These are phyloP conservation scores for Acrossocheilus wenchowensis DNA, from an alignment of 2,797 vertebrate species.

Conservation along the genomic window DNA sequence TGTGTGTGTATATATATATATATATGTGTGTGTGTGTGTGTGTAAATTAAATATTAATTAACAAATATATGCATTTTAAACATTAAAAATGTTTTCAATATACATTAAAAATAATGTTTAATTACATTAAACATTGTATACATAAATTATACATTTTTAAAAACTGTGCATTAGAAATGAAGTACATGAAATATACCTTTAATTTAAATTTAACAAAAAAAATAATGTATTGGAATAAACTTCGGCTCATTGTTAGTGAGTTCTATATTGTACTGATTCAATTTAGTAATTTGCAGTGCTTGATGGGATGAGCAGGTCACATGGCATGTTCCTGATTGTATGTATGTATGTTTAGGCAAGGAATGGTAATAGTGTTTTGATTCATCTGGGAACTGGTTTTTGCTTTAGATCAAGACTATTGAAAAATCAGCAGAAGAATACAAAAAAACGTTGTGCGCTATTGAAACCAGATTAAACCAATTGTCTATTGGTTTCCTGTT, in stretches of 20 bases:
- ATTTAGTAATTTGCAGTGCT: background rate
- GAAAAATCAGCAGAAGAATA: background rate
- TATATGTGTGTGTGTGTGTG: too few species aligned
- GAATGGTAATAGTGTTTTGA: background rate
- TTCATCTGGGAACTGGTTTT: background rate
- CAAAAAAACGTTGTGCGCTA: background rate
- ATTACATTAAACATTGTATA: background rate
- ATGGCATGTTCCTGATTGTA: background rate
- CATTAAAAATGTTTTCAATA: too few species aligned
- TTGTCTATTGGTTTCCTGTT: slow-evolving; percentile 60
- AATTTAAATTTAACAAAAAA: background rate
- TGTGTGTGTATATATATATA: too few species aligned
- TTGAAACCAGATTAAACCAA: slow-evolving; percentile 74
- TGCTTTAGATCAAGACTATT: background rate
- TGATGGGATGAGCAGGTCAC: background rate
- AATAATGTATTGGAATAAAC: background rate
- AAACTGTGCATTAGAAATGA: background rate
- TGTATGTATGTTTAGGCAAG: background rate
- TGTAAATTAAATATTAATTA: background rate
- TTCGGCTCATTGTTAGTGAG: background rate
- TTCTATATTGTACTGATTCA: background rate
- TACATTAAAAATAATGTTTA: background rate
- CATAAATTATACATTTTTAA: background rate
- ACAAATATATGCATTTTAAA: background rate
- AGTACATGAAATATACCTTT: background rate